Evolutionary conservation across 2,888 invertebrate genomes (phyloP), one percentile per base, ranked within the genome.

Genomic region (Parapristionchus giblindavisi): DNA sequence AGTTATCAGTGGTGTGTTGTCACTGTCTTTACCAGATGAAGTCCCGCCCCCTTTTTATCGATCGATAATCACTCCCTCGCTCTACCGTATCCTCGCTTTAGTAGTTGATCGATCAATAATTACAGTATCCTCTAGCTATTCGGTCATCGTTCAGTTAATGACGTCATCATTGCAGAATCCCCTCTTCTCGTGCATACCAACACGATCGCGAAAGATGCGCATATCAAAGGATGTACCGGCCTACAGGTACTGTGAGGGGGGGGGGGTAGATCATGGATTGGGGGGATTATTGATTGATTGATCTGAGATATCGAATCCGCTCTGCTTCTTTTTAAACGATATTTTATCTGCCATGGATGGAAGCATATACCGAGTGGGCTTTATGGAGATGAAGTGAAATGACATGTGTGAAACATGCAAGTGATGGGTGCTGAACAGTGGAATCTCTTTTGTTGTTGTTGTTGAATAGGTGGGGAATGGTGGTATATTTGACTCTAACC

Each of bases 131-230:
- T n/a, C n/a, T n/a, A n/a, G n/a, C n/a, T n/a, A n/a, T n/a, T n/a
- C n/a, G n/a, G n/a, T n/a, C n/a, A n/a, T n/a, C n/a, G n/a, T n/a
- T n/a, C n/a, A n/a, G n/a, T 61, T 24, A 61, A 61, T 61, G 29
- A 8, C 1, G n/a, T 40, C 36, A 34, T 21, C 24, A 32, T 70
- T 73, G 24, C 73, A 73, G 73, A 73, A 73, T 29, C 73, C 73
- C 6, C 73, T 73, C 32, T 73, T 73, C 73, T 32, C 60, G 29
- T 61, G 60, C 27, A 73, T 73, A 8, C 29, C 51, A 3, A 73
- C 73, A 5, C 73, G 73, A 5, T 11, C 60, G 32, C 60, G 60
- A 24, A 73, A 52, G 51, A 73, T 73, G 73, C 52, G 73, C 36
- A 73, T 73, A 27, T 73, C 73, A 5, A 73, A 73, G 73, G 73